Evolutionary conservation across 1,140 invertebrate species (phyloP), one percentile per base, ranked within the genome.

Genomic region (Dreissena polymorpha): DNA sequence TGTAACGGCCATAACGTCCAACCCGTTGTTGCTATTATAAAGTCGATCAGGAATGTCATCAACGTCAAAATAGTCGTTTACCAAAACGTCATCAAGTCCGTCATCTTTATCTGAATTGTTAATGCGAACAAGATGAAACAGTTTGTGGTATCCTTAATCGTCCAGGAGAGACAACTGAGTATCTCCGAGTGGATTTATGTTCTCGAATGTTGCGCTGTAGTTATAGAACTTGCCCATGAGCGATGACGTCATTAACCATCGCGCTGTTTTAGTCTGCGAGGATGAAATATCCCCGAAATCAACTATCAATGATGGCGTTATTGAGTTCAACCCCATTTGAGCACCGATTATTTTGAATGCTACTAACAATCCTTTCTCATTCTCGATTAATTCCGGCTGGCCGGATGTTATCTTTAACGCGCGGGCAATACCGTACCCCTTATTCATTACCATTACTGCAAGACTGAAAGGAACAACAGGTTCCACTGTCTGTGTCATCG

Each of bases 371-470:
- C 88, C 88, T 72, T 89, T 89, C 74, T 89, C 88, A 70, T 89
- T 89, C 78, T 88, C 86, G 63, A 89, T 86, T 73, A 89, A 88
- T 72, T 89, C 86, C 50, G 88, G 88, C 72, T 89, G 88, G n/a
- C 85, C 83, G n/a, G 88, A 89, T 10, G 87, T 83, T 64, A 89
- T 88, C 68, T 87, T 84, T 25, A 89, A 60, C 49, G 83, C 79
- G 27, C 78, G 76, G 0, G 88, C 87, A 27, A 76, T 29, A n/a
- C 88, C 88, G 65, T 87, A 86, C 12, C 87, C 88, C 39, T 70
- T 53, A 65, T 89, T 89, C 23, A 63, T 80, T 7, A 89, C 79
- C 69, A 89, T 74, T 7, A 89, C 79, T 29, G 86, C 87, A 10
- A 89, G 78, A 68, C 57, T 69, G 51, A 88, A 89, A 18, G 88